A percentile compares a stretch with the other conserved stretches of the same genome.
Conservation (phyloP, 2,888 invertebrate genomes). For the Diadegma fenestrale region DNA sequence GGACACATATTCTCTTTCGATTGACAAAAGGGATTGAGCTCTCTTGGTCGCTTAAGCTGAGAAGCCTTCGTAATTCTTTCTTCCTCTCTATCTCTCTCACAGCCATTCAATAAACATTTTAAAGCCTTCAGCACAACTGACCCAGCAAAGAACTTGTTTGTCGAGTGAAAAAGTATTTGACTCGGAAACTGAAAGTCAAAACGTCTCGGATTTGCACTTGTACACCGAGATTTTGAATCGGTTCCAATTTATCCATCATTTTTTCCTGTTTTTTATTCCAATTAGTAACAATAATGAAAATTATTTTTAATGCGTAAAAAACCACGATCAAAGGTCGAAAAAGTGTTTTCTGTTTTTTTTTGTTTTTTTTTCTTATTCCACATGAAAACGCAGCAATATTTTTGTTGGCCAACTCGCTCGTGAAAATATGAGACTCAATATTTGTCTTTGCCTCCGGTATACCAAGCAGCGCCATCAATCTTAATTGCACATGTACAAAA, state of each 20-base stretch:
- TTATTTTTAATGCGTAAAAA: not conserved
- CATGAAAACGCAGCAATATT: not conserved
- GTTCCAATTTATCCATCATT: not conserved
- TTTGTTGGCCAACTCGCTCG: not conserved
- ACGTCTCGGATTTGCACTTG: conserved; percentile 43
- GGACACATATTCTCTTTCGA: conserved; percentile 42
- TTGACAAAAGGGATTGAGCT: conserved; percentile 70
- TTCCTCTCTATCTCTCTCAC: conserved; percentile 35
- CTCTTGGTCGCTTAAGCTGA: conserved; percentile 60
- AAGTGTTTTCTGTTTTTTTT: not conserved
- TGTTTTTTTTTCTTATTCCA: not conserved
- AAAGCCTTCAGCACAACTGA: conserved; percentile 23
- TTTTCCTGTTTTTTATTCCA: not conserved
- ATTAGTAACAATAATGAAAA: not conserved
- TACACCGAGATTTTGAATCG: not conserved
- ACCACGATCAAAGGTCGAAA: not conserved
- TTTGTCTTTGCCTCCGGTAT: conserved; percentile 38
- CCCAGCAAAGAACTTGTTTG: conserved; percentile 47
- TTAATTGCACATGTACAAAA: conserved; percentile 50
- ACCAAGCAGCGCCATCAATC: conserved; percentile 49
- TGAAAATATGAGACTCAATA: conserved; percentile 26
- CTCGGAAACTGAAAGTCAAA: conserved; percentile 61
- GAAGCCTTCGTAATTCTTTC: conserved; percentile 47
- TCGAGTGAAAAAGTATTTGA: conserved; percentile 57
- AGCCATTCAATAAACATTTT: conserved; percentile 50